Base-by-base conservation (phyloP, 2,113 vertebrate genomes). In the Dromaius novaehollandiae region DNA sequence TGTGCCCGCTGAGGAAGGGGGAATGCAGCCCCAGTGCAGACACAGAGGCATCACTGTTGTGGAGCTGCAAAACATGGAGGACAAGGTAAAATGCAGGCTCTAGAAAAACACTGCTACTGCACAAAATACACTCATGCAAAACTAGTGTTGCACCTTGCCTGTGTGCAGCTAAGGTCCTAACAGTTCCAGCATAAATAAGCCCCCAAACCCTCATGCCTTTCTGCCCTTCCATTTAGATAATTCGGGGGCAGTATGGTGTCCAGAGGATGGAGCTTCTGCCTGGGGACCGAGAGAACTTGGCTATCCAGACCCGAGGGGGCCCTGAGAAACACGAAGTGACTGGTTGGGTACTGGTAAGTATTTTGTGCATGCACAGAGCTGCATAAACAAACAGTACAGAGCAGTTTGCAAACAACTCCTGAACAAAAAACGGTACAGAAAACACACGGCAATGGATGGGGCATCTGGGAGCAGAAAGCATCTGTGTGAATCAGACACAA, bases 321-420 rank as follows among this genome's bases (percentile, higher is more conserved):
- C 99, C 99, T 1, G 99, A 99, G 95, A 99, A 99, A 85, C 99
- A 99, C 0, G 98, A 99, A 98, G 99, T 99, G 79, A 99, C 99
- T 1, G 99, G 99, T 87, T 99, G 99, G 99, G 99, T 99, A 42
- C 98, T 99, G 92, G 99, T 99, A 73, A 98, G 99, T 98, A 46
- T 18, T 65, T 12, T 17, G 34, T 46, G 58, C 4, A 1, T 4
- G 70, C 53, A 44, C 14, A 38, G 58, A 65, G 69, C 60, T 71
- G 64, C 46, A 63, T 25, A 32, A 44, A 12, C 42, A 32, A 44
- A 12, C 42, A 70, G 46, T 68, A 48, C 63, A 48, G n/a, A 1
- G 21, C 48, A 40, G 48, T 50, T 8, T 46, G 44, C 38, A 53
- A 38, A 58, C 36, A 53, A 38, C 65, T 44, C 5, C 1, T 7